phyloP scores from a whole-genome alignment of 2,113 vertebrate species.

The Callithrix jacchus region DNA sequence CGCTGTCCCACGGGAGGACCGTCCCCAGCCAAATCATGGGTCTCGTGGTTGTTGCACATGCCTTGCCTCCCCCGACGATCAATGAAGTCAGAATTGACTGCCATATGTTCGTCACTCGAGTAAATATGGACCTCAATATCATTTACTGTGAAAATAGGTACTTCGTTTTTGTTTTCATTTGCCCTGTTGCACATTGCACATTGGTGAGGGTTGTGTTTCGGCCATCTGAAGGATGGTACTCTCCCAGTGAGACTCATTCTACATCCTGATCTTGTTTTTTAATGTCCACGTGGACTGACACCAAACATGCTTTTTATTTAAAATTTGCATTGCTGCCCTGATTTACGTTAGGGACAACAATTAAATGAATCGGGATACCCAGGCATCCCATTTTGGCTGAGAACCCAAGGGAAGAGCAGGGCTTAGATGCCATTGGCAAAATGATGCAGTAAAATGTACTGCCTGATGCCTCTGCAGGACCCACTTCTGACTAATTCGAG shows the following conservation, averaged over 20 bases:
- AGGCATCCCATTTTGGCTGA: conserved; percentile 39
- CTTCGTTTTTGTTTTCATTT: conserved; percentile 73
- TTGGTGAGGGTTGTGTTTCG: conserved; percentile 36
- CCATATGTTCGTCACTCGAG: conserved; percentile 99
- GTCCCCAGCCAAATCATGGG: conserved; percentile 98
- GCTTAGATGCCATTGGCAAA: conserved; percentile 21
- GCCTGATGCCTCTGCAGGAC: neutral
- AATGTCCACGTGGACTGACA: conserved; percentile 67
- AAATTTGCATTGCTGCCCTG: conserved; percentile 58
- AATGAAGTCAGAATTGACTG: conserved; percentile 99
- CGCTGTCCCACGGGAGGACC: conserved; percentile 93
- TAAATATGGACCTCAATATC: conserved; percentile 99
- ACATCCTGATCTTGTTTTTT: conserved; percentile 65
- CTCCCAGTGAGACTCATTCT: conserved; percentile 58
- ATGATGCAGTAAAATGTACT: neutral
- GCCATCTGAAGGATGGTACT: conserved; percentile 52
- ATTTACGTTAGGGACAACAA: conserved; percentile 59
- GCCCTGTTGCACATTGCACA: neutral
- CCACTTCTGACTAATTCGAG: neutral
- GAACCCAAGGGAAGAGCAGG: conserved; percentile 20
- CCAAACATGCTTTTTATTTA: conserved; percentile 68
- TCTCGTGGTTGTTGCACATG: conserved; percentile 97
- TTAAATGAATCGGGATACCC: conserved; percentile 41
- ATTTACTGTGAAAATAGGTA: conserved; percentile 99
- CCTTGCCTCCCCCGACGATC: conserved; percentile 97